Evolutionary conservation across 2,888 invertebrate species (phyloP).

Genomic region (Chalcosyrphus nemorum): DNA sequence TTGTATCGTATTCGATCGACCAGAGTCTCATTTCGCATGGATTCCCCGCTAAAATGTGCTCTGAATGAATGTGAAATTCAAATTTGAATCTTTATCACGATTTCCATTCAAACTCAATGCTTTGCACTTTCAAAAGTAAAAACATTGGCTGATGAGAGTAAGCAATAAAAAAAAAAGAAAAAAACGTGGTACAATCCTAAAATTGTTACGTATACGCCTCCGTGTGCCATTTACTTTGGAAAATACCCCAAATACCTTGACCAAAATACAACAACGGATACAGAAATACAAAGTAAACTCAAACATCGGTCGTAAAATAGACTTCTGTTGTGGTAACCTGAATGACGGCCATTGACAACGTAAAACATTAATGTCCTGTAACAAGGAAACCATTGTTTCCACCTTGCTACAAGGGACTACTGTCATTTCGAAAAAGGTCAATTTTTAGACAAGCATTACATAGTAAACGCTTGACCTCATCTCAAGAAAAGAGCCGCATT

Average conservation of each 20-base stretch:
- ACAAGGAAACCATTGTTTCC: conserved; percentile 16
- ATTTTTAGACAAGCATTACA: neutral
- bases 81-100: neutral
- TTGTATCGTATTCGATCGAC: neutral
- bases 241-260: neutral
- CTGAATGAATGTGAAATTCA: neutral
- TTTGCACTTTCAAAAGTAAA: neutral
- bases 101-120: neutral
- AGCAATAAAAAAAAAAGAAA: neutral
- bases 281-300: conserved; percentile 10
- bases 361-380: conserved; percentile 21
- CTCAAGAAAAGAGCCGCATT: neutral
- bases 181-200: neutral
- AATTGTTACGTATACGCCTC: conserved; percentile 4
- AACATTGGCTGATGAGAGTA: neutral
- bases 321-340: neutral
- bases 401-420: neutral
- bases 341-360: neutral
- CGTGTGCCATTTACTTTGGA: neutral
- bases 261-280: neutral
- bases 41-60: neutral
- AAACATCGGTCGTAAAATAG: conserved; percentile 9
- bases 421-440: neutral
- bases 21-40: neutral
- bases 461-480: neutral